Evolutionary conservation across 2,888 invertebrate species (phyloP).

Genomic region (Cataglyphis livida): DNA sequence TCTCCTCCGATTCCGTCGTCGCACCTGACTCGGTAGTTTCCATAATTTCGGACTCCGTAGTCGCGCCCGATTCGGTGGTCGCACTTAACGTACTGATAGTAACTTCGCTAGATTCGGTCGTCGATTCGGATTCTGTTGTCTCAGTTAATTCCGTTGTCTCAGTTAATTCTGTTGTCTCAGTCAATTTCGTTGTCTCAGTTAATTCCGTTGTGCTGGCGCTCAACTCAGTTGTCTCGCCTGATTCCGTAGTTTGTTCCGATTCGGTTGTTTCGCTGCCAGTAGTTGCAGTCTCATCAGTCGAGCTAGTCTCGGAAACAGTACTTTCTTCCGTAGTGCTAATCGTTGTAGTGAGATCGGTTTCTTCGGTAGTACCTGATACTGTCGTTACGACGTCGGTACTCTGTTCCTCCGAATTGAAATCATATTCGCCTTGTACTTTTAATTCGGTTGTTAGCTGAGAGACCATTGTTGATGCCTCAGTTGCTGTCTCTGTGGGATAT

Average conservation of each 20-base stretch:
- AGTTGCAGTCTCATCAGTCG: constrained; percentile 70
- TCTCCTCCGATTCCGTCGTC: constrained; percentile 65
- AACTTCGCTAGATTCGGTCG: constrained; percentile 37
- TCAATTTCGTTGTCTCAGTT: constrained; percentile 52
- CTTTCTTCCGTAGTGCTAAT: constrained; percentile 64
- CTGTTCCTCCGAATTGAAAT: constrained; percentile 47
- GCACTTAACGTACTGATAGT: constrained; percentile 50
- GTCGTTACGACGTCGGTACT: constrained; percentile 41
- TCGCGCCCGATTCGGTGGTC: constrained; percentile 69
- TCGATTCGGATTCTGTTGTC: constrained; percentile 69
- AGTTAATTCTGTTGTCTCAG: constrained; percentile 52
- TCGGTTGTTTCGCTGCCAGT: constrained; percentile 55
- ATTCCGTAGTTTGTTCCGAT: constrained; percentile 68
- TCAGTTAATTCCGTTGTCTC: constrained; percentile 60
- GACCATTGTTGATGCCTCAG: constrained; percentile 6
- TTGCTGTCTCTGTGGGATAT: constrained; percentile 3
- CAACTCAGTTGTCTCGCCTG: constrained; percentile 60
- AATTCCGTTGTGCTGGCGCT: constrained; percentile 58
- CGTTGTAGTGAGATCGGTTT: constrained; percentile 39
- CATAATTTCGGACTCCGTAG: constrained; percentile 62
- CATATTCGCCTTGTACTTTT: constrained; percentile 59
- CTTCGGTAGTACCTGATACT: constrained; percentile 66
- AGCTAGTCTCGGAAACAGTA: constrained; percentile 58
- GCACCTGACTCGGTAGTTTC: constrained; percentile 66
- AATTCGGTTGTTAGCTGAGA: constrained; percentile 60